Percentiles rank a stretch among this genome's conserved stretches.
Conservation (phyloP, 1,140 invertebrate genomes). For the Lordiphosa stackelbergi region DNA sequence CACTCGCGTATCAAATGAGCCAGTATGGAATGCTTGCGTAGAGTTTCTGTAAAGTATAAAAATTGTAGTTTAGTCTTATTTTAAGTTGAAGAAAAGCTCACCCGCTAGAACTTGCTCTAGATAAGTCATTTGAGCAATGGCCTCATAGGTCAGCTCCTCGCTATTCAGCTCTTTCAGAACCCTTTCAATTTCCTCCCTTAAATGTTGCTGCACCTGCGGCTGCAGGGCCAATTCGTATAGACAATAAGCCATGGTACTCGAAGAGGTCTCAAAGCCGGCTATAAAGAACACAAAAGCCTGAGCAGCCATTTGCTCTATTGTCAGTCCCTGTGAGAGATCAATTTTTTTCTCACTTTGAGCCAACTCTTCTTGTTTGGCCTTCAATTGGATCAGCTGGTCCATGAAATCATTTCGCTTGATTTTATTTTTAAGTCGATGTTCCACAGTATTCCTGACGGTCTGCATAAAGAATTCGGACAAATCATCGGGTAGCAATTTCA, state of each 20-base stretch:
- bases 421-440: conserved; percentile 71
- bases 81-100: conserved; percentile 13
- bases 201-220: conserved; percentile 77
- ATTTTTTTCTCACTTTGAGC: conserved; percentile 34
- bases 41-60: conserved; percentile 55
- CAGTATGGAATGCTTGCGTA: conserved; percentile 78
- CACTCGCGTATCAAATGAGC: conserved; percentile 76
- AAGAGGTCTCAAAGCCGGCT: conserved; percentile 71
- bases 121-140: conserved; percentile 66
- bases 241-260: conserved; percentile 77
- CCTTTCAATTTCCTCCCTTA: conserved; percentile 77
- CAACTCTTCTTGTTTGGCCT: conserved; percentile 38
- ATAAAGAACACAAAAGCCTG: conserved; percentile 70
- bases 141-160: conserved; percentile 65
- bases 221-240: conserved; percentile 76
- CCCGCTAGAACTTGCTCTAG: conserved; percentile 72
- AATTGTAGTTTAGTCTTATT: neutral
- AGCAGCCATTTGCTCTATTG: conserved; percentile 64
- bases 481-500: conserved; percentile 59
- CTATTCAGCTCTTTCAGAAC: conserved; percentile 29
- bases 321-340: conserved; percentile 45
- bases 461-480: conserved; percentile 74
- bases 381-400: conserved; percentile 71
- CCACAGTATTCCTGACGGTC: conserved; percentile 68
- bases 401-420: conserved; percentile 76